Base-by-base conservation (phyloP, 2,113 vertebrate species). In the Chionis minor region DNA sequence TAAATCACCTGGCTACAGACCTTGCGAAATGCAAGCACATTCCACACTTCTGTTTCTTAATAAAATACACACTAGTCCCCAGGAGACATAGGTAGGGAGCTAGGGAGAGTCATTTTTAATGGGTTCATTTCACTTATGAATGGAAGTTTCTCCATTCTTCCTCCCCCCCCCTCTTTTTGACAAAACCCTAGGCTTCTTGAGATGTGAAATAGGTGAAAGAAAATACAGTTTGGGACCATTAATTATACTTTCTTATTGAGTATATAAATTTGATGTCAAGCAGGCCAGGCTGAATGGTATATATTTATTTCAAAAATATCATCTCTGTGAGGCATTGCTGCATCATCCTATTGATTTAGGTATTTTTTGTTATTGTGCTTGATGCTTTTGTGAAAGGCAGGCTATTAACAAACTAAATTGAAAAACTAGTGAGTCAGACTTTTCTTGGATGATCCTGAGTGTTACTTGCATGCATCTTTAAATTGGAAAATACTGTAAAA, bases 361-460 rank as follows among this genome's bases (percentile, higher is more conserved):
- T 96, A 97, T 98, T 97, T 97, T 97, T 98, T 97, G 95, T 97
- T 97, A 98, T 98, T 98, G 98, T 98, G 95, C 87, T 94, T 98
- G 98, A 98, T 98, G 97, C 74, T 98, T 98, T 98, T 98, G 98
- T 98, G 98, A 98, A 98, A 98, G 98, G 94, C 96, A 97, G 95
- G 96, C 94, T 98, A 98, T 98, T 98, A 98, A 98, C 97, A 97
- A 98, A 97, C 97, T 98, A 98, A 98, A 98, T 98, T 98, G 98
- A 98, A 98, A 98, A 98, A 97, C 97, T 97, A 97, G 97, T 97
- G 97, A 98, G 94, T 98, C 97, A 97, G 97, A 96, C 95, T 97
- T 98, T 97, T 96, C 42, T 42, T 94, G 66, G 88, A 96, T 96
- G 95, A 97, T 97, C 93, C 94, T 95, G 85, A 94, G 87, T 92